Evolutionary conservation across 2,113 vertebrate species (phyloP).

Genomic region (Microtus pennsylvanicus): DNA sequence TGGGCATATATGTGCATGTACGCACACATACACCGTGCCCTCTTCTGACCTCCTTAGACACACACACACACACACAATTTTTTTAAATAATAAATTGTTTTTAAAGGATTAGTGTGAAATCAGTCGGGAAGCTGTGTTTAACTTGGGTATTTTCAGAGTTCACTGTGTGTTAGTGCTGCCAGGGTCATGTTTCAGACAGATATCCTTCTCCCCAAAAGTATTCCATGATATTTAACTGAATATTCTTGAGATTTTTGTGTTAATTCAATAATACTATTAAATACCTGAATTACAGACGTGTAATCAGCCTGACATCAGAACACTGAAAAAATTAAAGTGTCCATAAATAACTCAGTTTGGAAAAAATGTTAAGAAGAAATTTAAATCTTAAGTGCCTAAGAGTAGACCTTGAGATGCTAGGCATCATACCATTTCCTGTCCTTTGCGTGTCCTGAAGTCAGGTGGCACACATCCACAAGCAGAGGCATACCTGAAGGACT

Average conservation of each 20-base stretch:
- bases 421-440: background rate
- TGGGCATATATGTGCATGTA: background rate
- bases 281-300: background rate
- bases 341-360: background rate
- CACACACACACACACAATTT: background rate
- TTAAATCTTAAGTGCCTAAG: background rate
- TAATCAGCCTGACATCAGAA: background rate
- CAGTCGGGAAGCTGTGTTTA: background rate
- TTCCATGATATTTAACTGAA: slow-evolving; percentile 7
- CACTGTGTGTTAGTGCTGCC: background rate
- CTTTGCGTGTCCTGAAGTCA: background rate
- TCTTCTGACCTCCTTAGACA: background rate
- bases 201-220: slow-evolving; percentile 34
- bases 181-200: background rate
- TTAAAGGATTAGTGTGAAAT: background rate
- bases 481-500: background rate
- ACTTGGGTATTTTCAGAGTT: background rate
- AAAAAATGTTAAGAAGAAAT: background rate
- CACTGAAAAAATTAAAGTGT: slow-evolving; percentile 29
- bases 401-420: background rate
- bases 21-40: background rate
- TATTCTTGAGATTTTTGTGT: slow-evolving; percentile 46
- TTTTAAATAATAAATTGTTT: background rate
- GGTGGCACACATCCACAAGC: background rate
- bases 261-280: background rate